A percentile compares a stretch with the other conserved stretches of the same genome.
These are phyloP conservation scores for Poeciliopsis turneri DNA, from an alignment of 2,797 vertebrate genomes.

Conservation along the genomic window DNA sequence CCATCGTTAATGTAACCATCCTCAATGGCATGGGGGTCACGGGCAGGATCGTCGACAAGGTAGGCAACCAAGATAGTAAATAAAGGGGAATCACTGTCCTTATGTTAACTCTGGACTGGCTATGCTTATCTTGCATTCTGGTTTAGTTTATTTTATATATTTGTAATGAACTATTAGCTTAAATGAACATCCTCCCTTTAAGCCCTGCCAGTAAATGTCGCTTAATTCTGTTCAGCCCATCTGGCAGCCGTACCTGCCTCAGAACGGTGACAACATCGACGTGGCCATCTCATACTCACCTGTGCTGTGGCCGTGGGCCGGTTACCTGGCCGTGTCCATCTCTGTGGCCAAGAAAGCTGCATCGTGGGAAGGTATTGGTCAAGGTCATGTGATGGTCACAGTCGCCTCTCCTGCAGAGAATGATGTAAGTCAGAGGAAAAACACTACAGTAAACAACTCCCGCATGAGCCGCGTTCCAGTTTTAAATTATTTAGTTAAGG, in stretches of 20 bases:
- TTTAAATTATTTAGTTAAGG: background rate
- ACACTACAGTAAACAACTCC: background rate
- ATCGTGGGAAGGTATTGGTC: conserved; percentile 95
- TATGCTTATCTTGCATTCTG: background rate
- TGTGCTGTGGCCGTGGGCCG: conserved; percentile 96
- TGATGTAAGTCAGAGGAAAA: conserved; percentile 79
- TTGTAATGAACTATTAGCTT: background rate
- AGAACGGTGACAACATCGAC: conserved; percentile 96
- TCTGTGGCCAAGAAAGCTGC: conserved; percentile 97
- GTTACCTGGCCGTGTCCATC: conserved; percentile 96
- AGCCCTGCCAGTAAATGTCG: background rate
- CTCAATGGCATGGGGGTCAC: conserved; percentile 99
- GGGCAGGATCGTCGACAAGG: conserved; percentile 95
- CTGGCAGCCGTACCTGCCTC: conserved; percentile 98
- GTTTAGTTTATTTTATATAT: background rate
- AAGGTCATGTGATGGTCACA: conserved; percentile 96
- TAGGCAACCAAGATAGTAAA: conserved; percentile 44
- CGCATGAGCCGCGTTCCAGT: background rate
- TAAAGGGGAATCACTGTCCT: background rate
- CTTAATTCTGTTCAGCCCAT: conserved; percentile 85
- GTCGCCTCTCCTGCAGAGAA: conserved; percentile 92
- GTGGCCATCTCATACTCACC: conserved; percentile 95
- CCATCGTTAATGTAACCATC: conserved; percentile 96
- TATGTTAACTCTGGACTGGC: background rate
- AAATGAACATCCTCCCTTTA: background rate